Conservation (phyloP, 2,888 invertebrate species). For the Drosophila kokeensis region DNA sequence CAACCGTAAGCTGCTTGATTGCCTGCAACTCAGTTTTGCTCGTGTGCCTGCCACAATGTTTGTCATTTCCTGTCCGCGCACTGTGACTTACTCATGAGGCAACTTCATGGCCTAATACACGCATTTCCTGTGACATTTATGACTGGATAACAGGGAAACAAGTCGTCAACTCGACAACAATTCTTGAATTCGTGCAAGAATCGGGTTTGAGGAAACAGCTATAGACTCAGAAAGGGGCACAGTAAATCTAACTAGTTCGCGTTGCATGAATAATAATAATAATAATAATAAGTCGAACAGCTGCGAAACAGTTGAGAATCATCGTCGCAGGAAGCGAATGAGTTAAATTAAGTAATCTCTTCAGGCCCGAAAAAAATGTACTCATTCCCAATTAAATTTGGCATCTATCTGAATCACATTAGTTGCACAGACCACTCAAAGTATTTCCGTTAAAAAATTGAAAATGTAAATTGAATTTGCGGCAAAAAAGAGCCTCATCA, state of each 20-base stretch:
- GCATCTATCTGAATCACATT: constrained; percentile 46
- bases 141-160: not conserved
- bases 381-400: constrained; percentile 28
- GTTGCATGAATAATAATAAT: not conserved
- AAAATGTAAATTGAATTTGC: constrained; percentile 70
- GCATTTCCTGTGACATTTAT: constrained; percentile 54
- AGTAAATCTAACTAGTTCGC: not conserved
- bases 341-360: not conserved
- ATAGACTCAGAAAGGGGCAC: not conserved
- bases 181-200: not conserved
- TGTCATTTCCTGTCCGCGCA: constrained; percentile 47
- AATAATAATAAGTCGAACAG: not conserved
- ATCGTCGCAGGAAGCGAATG: not conserved
- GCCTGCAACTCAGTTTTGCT: constrained; percentile 29
- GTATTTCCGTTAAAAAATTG: constrained; percentile 61
- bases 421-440: constrained; percentile 14
- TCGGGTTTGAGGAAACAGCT: not conserved
- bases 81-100: constrained; percentile 37
- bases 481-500: constrained; percentile 48
- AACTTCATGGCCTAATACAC: constrained; percentile 31
- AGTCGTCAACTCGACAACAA: not conserved
- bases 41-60: constrained; percentile 18
- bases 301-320: not conserved
- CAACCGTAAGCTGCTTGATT: constrained; percentile 28
- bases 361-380: not conserved